phyloP scores from a whole-genome alignment of 2,888 invertebrate species.

The Phorcus lineatus region DNA sequence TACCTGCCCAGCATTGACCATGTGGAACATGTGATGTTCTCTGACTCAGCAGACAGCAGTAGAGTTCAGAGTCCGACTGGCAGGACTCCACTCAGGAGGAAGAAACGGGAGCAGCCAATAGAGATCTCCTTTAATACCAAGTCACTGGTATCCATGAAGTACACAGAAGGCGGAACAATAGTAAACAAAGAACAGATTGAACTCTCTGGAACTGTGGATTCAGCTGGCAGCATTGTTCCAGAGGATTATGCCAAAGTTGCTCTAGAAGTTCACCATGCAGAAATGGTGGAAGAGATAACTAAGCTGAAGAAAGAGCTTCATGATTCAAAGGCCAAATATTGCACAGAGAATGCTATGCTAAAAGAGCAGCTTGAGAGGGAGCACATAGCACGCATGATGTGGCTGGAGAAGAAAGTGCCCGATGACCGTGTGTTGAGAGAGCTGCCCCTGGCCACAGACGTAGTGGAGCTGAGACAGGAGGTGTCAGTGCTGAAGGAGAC shows the following conservation, averaged over 20 bases:
- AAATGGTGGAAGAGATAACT: constrained; percentile 62
- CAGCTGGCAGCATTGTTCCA: not conserved
- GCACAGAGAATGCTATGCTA: constrained; percentile 61
- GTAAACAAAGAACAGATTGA: constrained; percentile 10
- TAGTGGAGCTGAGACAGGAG: constrained; percentile 51
- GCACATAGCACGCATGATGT: constrained; percentile 33
- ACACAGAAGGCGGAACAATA: not conserved
- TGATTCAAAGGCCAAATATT: constrained; percentile 63
- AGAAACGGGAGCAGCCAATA: not conserved
- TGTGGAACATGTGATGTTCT: constrained; percentile 2
- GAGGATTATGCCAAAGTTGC: constrained; percentile 35
- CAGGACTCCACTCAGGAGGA: not conserved
- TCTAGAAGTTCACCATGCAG: constrained; percentile 57
- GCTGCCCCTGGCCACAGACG: constrained; percentile 23
- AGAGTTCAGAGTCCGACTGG: not conserved
- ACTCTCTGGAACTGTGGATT: not conserved
- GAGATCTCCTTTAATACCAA: constrained; percentile 8
- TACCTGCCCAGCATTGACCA: not conserved
- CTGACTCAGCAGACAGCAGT: not conserved
- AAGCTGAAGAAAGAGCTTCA: constrained; percentile 56
- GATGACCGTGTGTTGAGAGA: not conserved
- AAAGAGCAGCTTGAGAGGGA: constrained; percentile 63
- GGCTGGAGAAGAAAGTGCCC: constrained; percentile 26
- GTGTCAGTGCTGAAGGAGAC: constrained; percentile 57
- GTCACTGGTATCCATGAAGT: not conserved